Evolutionary conservation across 2,113 vertebrate species (phyloP).

Genomic region (Theristicus caerulescens): DNA sequence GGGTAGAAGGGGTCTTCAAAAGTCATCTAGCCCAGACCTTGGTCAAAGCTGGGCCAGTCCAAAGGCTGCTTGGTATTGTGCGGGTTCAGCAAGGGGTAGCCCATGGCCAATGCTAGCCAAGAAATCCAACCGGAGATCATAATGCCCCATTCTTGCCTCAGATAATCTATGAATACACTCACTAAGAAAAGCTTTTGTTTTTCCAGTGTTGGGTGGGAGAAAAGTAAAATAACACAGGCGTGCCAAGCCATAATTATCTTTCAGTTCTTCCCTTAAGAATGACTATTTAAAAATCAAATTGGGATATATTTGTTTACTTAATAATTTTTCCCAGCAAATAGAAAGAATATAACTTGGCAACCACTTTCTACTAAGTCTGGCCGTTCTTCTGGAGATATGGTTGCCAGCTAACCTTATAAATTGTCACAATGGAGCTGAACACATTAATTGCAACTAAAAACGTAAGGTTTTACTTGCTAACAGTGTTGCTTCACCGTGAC

Average conservation of each 20-base stretch:
- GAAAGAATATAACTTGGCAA: background rate
- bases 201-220: background rate
- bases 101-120: background rate
- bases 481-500: background rate
- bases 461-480: background rate
- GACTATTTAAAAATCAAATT: background rate
- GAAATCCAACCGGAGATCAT: background rate
- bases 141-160: background rate
- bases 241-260: background rate
- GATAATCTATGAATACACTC: background rate
- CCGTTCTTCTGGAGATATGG: background rate
- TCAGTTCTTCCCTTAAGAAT: slow-evolving; percentile 8
- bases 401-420: background rate
- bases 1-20: background rate
- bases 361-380: background rate
- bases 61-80: background rate
- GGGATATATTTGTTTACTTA: background rate
- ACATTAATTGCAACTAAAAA: background rate
- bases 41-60: background rate
- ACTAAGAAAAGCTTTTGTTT: background rate
- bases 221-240: background rate
- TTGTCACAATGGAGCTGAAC: background rate
- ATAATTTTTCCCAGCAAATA: background rate
- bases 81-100: background rate
- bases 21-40: background rate